Evolutionary conservation across 2,113 vertebrate genomes (phyloP), one percentile per base, ranked within the genome.

Genomic region (Tenrec ecaudatus): DNA sequence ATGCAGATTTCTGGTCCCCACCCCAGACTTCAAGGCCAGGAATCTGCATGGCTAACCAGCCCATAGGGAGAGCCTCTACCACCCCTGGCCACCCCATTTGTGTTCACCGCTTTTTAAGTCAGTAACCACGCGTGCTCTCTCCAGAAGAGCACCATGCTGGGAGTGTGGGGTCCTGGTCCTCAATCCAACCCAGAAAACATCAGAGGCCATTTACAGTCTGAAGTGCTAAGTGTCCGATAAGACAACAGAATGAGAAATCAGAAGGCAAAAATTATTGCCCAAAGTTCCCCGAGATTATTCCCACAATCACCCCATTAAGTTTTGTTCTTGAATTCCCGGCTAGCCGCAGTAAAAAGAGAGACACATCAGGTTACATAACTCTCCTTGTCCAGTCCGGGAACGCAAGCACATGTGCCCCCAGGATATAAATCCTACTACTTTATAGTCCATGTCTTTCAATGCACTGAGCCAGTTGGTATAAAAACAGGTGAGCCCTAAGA

Each of bases 261-360:
- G 47, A 53, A 53, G 47, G 47, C 47, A 53, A 53, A 53, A 60
- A 10, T 5, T 66, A n/a, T 64, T 69, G 40, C 27, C 33, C 6
- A 88, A 10, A 29, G 40, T n/a, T 58, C 20, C 31, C 68, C 64
- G 33, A 80, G n/a, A 0, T 88, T 78, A 91, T 94, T 78, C 22
- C n/a, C 15, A 71, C 84, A 84, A 38, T 60, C 33, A 58, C 22
- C 17, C 31, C 82, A 47, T 91, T 82, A 86, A 90, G 33, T 71
- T 83, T 86, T 53, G 58, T 43, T 94, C 64, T 89, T 76, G 36
- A 82, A 84, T 86, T 91, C 84, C 57, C 84, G 91, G 47, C 33
- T 5, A 78, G 57, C 84, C 53, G 40, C 36, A 11, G 23, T 36
- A 23, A 88, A 92, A 95, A 33, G 58, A 80, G 66, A 86, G 90